A percentile compares a stretch with the other conserved stretches of the same genome.
phyloP scores from a whole-genome alignment of 2,888 invertebrate species.

The Mystacides longicornis region DNA sequence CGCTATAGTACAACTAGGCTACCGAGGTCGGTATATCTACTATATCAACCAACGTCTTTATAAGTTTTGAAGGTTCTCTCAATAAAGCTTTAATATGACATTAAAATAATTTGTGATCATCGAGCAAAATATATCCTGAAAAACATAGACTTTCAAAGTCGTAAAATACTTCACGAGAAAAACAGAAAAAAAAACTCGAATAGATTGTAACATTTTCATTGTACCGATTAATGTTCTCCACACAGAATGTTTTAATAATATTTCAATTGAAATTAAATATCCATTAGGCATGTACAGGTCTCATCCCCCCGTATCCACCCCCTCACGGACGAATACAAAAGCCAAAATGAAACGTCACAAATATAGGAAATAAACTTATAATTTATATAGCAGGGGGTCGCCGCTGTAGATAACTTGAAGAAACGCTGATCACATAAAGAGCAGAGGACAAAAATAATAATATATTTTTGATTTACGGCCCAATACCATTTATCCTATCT shows the following conservation, averaged over 20 bases:
- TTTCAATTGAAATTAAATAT: conserved; percentile 8
- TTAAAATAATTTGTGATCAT: too few relatives aligned
- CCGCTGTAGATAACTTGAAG: conserved; percentile 24
- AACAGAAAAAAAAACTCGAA: background rate
- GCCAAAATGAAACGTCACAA: conserved; percentile 15
- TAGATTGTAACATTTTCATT: background rate
- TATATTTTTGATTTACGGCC: conserved; percentile 26
- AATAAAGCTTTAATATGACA: too few relatives aligned
- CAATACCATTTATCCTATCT: conserved; percentile 23
- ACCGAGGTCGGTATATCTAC: too few relatives aligned
- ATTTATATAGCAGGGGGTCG: conserved; percentile 25
- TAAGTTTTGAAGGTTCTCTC: too few relatives aligned
- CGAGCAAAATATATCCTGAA: too few relatives aligned
- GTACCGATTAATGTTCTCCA: background rate
- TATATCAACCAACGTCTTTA: too few relatives aligned
- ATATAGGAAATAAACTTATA: conserved; percentile 24
- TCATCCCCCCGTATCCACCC: too few relatives aligned
- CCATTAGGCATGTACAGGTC: conserved; percentile 7
- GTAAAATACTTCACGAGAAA: too few relatives aligned
- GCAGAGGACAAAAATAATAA: conserved; percentile 13
- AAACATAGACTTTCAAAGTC: too few relatives aligned
- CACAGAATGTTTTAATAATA: conserved; percentile 6
- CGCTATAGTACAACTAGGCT: too few relatives aligned
- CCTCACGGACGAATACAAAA: conserved; percentile 4
- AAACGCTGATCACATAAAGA: conserved; percentile 25